Evolutionary conservation across 2,888 invertebrate species (phyloP).

Genomic region (Euclidia mi): DNA sequence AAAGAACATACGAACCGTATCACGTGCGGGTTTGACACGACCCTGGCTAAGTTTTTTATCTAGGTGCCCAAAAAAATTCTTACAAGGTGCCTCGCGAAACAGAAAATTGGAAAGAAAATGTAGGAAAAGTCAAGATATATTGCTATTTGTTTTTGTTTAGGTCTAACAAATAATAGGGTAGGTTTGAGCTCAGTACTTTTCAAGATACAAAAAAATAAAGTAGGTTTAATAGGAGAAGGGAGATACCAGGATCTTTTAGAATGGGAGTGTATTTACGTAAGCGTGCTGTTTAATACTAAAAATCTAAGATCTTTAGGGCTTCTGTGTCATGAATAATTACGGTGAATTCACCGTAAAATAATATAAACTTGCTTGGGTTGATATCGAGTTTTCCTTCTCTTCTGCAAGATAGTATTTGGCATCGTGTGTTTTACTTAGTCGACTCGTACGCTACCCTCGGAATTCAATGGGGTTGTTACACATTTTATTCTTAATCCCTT

Average conservation of each 20-base stretch:
- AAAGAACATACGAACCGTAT: not conserved
- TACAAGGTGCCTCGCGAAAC: not conserved
- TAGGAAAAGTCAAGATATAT: slow-evolving; percentile 23
- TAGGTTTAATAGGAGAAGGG: not conserved
- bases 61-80: slow-evolving; percentile 12
- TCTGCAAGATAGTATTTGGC: too few species aligned
- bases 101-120: slow-evolving; percentile 22
- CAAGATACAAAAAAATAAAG: slow-evolving; percentile 12
- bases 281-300: too few species aligned
- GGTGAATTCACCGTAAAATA: too few species aligned
- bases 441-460: too few species aligned
- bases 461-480: too few species aligned
- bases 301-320: too few species aligned
- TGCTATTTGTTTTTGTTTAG: slow-evolving; percentile 19
- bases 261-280: too few species aligned
- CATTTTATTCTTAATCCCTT: too few species aligned
- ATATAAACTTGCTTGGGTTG: too few species aligned
- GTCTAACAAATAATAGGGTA: slow-evolving; percentile 8
- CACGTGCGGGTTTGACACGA: not conserved
- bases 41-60: slow-evolving; percentile 8
- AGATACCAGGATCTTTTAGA: slow-evolving; percentile 7
- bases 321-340: too few species aligned
- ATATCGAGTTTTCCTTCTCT: too few species aligned
- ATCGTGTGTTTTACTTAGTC: too few species aligned
- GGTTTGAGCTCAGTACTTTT: slow-evolving; percentile 6